Evolutionary conservation across 2,797 vertebrate genomes (phyloP).

Genomic region (Mormyrops attenuatus): DNA sequence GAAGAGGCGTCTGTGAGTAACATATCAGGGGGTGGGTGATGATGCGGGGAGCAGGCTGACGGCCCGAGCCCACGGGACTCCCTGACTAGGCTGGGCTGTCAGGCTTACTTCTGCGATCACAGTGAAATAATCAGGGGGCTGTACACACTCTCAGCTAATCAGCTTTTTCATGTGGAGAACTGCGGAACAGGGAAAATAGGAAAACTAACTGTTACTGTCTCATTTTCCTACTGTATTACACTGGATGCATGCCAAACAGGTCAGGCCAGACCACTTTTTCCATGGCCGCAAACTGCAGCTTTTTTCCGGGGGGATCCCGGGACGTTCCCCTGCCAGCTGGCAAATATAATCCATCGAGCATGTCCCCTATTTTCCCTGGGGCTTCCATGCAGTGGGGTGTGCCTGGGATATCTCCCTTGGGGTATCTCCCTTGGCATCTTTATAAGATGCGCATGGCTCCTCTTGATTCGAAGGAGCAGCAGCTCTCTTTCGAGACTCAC

Average conservation of each 20-base stretch:
- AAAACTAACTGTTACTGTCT: neutral
- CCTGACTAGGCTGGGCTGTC: neutral
- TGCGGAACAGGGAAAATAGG: neutral
- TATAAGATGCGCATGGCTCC: neutral
- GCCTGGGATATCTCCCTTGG: neutral
- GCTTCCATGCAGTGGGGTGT: neutral
- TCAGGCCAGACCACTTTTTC: neutral
- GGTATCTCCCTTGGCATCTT: neutral
- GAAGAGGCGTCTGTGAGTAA: constrained; percentile 9
- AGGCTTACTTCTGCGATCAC: neutral
- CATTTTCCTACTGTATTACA: neutral
- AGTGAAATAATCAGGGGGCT: neutral
- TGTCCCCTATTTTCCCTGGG: neutral
- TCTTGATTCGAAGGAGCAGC: neutral
- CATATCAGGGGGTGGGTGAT: neutral
- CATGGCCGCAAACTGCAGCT: neutral
- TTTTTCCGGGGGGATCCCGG: neutral
- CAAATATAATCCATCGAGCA: neutral
- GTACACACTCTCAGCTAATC: neutral
- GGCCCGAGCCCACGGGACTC: neutral
- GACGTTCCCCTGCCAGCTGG: neutral
- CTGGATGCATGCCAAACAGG: neutral
- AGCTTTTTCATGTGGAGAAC: constrained; percentile 9
- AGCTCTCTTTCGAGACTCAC: neutral
- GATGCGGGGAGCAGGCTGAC: neutral